Evolutionary conservation across 2,113 vertebrate species (phyloP).

Genomic region (Hyperopisus bebe): DNA sequence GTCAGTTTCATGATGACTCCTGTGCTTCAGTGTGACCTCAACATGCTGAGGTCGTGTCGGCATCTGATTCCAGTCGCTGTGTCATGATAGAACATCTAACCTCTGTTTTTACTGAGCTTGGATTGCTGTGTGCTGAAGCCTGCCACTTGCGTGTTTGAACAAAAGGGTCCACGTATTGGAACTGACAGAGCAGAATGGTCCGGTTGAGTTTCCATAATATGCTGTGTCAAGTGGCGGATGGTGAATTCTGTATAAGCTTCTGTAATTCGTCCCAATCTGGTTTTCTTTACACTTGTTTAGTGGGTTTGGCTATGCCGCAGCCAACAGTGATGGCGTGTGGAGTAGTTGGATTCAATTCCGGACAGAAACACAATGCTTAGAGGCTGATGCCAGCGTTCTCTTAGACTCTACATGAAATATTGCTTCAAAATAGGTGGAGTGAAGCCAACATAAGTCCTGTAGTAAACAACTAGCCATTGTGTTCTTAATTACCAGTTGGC

Average conservation of each 20-base stretch:
- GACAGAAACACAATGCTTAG: background rate
- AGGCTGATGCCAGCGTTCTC: background rate
- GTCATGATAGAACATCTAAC: constrained; percentile 13
- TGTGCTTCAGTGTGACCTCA: background rate
- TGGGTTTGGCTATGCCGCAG: background rate
- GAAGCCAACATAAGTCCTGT: constrained; percentile 13
- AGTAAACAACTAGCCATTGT: constrained; percentile 32
- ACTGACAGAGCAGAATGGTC: constrained; percentile 32
- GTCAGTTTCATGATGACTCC: background rate
- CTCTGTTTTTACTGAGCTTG: constrained; percentile 19
- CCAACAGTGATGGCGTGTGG: background rate
- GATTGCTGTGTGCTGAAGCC: constrained; percentile 28
- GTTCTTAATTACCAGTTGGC: constrained; percentile 23
- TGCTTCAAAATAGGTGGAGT: constrained; percentile 19
- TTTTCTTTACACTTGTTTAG: constrained; percentile 16
- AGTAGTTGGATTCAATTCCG: background rate
- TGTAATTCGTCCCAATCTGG: constrained; percentile 22
- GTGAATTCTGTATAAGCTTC: constrained; percentile 28
- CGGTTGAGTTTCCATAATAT: constrained; percentile 26
- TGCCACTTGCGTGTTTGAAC: constrained; percentile 23
- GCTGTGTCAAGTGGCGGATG: constrained; percentile 18
- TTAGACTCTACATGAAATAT: background rate
- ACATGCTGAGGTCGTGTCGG: constrained; percentile 7
- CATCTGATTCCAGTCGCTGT: constrained; percentile 18
- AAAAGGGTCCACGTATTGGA: constrained; percentile 23